A percentile compares a stretch with the other conserved stretches of the same genome.
Evolutionary conservation across 2,113 vertebrate species (phyloP).

Genomic region (Microcebus murinus): DNA sequence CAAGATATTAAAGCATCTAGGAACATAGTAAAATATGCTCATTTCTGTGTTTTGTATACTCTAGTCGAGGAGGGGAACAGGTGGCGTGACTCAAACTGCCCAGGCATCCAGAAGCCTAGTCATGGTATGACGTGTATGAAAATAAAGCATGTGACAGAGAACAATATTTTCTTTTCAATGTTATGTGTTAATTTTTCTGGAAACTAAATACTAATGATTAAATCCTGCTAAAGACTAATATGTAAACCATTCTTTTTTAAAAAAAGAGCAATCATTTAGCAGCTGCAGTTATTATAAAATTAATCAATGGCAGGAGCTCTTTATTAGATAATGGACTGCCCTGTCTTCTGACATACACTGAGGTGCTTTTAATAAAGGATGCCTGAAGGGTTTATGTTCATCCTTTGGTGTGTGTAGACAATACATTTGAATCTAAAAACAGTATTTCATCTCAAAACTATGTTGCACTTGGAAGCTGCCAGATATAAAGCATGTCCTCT

Average conservation of each 20-base stretch:
- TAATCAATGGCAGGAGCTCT: conserved; percentile 47
- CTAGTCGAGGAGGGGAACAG: background rate
- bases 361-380: conserved; percentile 42
- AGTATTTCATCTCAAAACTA: conserved; percentile 18
- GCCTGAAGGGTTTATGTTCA: background rate
- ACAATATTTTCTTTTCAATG: background rate
- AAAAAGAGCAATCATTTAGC: conserved; percentile 22
- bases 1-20: background rate
- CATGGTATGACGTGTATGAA: background rate
- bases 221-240: conserved; percentile 6
- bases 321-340: conserved; percentile 5
- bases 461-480: background rate
- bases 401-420: background rate
- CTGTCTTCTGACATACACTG: background rate
- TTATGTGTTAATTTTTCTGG: background rate
- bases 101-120: background rate
- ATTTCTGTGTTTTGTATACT: background rate
- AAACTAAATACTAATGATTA: background rate
- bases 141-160: background rate
- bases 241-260: conserved; percentile 9
- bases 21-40: background rate
- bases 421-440: conserved; percentile 36
- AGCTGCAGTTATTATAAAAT: conserved; percentile 43
- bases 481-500: background rate
- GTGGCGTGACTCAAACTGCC: background rate